Evolutionary conservation across 2,888 invertebrate genomes (phyloP), one percentile per base, ranked within the genome.

Genomic region (Anaspis maculata): DNA sequence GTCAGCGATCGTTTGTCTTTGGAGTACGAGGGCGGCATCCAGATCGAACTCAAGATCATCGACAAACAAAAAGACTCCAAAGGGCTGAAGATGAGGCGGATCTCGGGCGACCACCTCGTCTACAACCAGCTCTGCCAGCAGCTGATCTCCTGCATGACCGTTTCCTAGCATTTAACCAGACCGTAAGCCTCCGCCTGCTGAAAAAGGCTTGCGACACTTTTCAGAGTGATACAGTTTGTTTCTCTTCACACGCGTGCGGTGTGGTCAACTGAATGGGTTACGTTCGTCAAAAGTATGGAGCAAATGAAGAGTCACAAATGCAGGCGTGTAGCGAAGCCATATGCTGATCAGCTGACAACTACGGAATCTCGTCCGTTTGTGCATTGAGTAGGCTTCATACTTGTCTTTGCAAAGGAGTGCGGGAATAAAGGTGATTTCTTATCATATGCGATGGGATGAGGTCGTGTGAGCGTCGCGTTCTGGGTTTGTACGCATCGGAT

Each of bases 121-220:
- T 90, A 89, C 57, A 86, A 85, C 42, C 85, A 87, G 62, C 71
- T 90, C 23, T 90, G 90, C 63, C 84, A 88, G 59, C 87, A 89
- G 65, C 67, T 91, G 51, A 86, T 90, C 38, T 85, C 85, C 29
- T 87, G 86, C 59, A 79, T 90, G 70, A 83, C 83, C 36, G 84
- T 83, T 59, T 85, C 67, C 50, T 67, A 61, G 54, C 57, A n/a
- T n/a, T n/a, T n/a, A 50, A 24, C 21, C 13, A 28, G 2, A 10
- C 21, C 5, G 13, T 32, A 9, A 19, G 19, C 19, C 19, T 19
- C 19, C 19, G 19, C n/a, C n/a, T 19, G 5, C 19, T 19, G 19
- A 6, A 19, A 19, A 19, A 6, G 9, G 5, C 19, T 19, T 19
- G 5, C 19, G 9, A 19, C 9, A 19, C 9, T 19, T 19, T 3